These are phyloP conservation scores for Taphrorychus bicolor DNA, from an alignment of 2,888 invertebrate genomes.

Conservation along the genomic window DNA sequence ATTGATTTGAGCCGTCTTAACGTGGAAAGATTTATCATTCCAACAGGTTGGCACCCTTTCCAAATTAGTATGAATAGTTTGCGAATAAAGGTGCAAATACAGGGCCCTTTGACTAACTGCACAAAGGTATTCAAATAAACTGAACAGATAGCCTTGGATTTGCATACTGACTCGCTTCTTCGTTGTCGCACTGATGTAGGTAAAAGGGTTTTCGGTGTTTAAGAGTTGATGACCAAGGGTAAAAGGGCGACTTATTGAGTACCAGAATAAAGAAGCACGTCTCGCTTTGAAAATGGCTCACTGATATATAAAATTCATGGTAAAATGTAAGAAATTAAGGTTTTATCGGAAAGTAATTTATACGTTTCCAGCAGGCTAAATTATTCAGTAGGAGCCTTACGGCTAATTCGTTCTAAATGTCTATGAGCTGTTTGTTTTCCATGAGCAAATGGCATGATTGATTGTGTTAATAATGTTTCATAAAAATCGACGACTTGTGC, in stretches of 20 bases:
- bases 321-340: background rate
- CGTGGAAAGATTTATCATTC: slow-evolving; percentile 9
- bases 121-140: slow-evolving; percentile 5
- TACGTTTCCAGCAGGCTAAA: background rate
- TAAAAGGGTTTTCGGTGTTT: background rate
- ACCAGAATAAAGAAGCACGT: too few species aligned
- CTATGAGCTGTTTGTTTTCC: background rate
- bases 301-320: too few species aligned
- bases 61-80: slow-evolving; percentile 12
- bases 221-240: background rate
- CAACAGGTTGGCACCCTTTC: slow-evolving; percentile 14
- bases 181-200: background rate
- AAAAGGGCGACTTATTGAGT: background rate
- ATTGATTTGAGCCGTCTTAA: background rate
- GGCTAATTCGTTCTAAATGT: slow-evolving; percentile 1
- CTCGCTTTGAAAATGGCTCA: too few species aligned
- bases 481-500: background rate
- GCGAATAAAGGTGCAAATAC: slow-evolving; percentile 4
- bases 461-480: background rate
- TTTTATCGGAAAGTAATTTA: slow-evolving; percentile 1
- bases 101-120: background rate
- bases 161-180: background rate
- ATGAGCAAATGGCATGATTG: background rate
- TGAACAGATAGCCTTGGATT: slow-evolving; percentile 5
- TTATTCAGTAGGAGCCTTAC: slow-evolving; percentile 1